Evolutionary conservation across 2,113 vertebrate genomes (phyloP).

Genomic region (Alouatta palliata): DNA sequence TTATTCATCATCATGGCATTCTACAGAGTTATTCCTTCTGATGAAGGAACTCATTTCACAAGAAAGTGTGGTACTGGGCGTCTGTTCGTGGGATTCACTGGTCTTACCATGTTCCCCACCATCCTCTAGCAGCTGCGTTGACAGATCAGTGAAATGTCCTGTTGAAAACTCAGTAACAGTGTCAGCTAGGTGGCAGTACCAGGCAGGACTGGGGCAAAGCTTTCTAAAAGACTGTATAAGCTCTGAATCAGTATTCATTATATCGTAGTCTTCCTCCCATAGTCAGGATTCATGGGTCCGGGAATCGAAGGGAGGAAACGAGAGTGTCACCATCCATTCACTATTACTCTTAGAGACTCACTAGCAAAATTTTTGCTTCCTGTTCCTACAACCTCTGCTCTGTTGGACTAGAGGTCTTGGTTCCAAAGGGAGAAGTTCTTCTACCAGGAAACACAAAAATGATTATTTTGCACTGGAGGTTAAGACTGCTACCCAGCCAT

Average conservation of each 20-base stretch:
- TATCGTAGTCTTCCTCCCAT: neutral
- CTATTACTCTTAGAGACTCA: neutral
- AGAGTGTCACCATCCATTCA: neutral
- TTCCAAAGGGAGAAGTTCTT: neutral
- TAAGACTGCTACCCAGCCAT: neutral
- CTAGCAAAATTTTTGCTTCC: neutral
- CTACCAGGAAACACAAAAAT: neutral
- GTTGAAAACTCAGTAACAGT: neutral
- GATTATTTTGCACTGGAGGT: neutral
- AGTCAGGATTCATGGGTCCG: neutral
- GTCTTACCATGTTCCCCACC: neutral
- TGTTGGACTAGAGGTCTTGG: neutral
- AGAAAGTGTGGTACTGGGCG: neutral
- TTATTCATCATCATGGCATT: neutral
- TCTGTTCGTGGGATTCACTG: neutral
- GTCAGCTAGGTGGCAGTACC: neutral
- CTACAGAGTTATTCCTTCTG: neutral
- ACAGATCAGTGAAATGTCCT: neutral
- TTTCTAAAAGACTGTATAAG: neutral
- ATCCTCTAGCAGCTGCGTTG: neutral
- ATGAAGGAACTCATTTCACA: neutral
- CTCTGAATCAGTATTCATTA: neutral
- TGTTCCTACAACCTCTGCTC: neutral
- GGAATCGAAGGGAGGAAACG: neutral
- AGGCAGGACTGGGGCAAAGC: neutral